Evolutionary conservation across 2,888 invertebrate species (phyloP).

Genomic region (Andrena dorsata): DNA sequence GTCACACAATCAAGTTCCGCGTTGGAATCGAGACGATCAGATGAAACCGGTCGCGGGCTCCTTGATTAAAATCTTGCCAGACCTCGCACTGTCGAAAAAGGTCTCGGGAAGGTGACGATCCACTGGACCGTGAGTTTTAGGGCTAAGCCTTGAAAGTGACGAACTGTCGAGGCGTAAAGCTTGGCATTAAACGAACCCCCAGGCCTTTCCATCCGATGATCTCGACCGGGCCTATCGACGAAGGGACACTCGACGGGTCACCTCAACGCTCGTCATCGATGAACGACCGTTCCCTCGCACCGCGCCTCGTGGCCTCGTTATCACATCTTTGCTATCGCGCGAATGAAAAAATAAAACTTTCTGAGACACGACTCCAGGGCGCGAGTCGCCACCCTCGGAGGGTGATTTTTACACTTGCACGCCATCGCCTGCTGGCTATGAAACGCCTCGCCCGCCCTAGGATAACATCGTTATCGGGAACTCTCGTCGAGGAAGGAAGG

Average conservation of each 20-base stretch:
- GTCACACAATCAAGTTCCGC: background rate
- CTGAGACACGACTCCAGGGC: constrained; percentile 4
- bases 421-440: background rate
- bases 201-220: constrained; percentile 23
- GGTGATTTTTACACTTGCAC: background rate
- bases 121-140: constrained; percentile 3
- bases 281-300: constrained; percentile 9
- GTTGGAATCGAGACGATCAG: constrained; percentile 2
- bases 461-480: constrained; percentile 9
- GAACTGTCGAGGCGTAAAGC: constrained; percentile 11
- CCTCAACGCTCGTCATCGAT: background rate
- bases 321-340: constrained; percentile 43
- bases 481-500: background rate
- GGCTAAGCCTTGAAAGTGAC: constrained; percentile 20
- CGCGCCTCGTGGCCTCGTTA: constrained; percentile 42
- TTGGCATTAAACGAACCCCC: constrained; percentile 9
- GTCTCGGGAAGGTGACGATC: constrained; percentile 7
- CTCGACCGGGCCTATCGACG: constrained; percentile 14
- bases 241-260: background rate
- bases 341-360: constrained; percentile 59
- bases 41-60: background rate
- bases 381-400: background rate
- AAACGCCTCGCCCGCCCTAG: background rate
- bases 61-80: background rate
- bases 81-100: background rate